phyloP scores from a whole-genome alignment of 2,888 invertebrate species.

The Drosophila meridionalis region DNA sequence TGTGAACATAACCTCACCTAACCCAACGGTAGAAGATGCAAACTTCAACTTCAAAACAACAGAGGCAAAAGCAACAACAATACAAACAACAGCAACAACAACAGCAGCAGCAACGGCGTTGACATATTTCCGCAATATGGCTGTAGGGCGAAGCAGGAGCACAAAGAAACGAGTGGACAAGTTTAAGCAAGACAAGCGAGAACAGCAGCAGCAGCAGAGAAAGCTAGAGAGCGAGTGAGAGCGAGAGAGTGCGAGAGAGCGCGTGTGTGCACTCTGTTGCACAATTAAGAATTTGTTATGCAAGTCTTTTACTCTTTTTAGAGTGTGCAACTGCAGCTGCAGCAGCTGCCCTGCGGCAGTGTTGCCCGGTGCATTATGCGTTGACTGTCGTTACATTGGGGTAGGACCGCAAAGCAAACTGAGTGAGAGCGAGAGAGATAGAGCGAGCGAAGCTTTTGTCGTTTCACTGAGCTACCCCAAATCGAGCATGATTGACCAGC shows the following conservation, averaged over 20 bases:
- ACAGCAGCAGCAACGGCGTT: slow-evolving; percentile 44
- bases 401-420: slow-evolving; percentile 53
- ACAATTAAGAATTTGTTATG: slow-evolving; percentile 81
- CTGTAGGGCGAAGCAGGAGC: slow-evolving; percentile 59
- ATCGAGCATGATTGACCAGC: slow-evolving; percentile 52
- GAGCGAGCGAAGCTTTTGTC: slow-evolving; percentile 24
- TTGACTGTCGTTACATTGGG: slow-evolving; percentile 56
- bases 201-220: slow-evolving; percentile 14
- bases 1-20: slow-evolving; percentile 68
- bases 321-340: slow-evolving; percentile 53
- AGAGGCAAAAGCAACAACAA: slow-evolving; percentile 31
- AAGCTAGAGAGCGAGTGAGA: slow-evolving; percentile 15
- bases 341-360: slow-evolving; percentile 47
- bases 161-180: slow-evolving; percentile 43
- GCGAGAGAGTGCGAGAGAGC: slow-evolving; percentile 7
- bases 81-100: slow-evolving; percentile 12
- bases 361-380: slow-evolving; percentile 59
- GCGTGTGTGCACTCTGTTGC: slow-evolving; percentile 53
- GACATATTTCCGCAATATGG: slow-evolving; percentile 77
- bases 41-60: slow-evolving; percentile 74
- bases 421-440: not conserved
- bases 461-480: slow-evolving; percentile 16
- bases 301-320: slow-evolving; percentile 60
- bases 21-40: slow-evolving; percentile 59
- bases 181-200: slow-evolving; percentile 27